Evolutionary conservation across 92 coral and sea anemone species (phyloP).

Genomic region (Phenganax stokvisi): DNA sequence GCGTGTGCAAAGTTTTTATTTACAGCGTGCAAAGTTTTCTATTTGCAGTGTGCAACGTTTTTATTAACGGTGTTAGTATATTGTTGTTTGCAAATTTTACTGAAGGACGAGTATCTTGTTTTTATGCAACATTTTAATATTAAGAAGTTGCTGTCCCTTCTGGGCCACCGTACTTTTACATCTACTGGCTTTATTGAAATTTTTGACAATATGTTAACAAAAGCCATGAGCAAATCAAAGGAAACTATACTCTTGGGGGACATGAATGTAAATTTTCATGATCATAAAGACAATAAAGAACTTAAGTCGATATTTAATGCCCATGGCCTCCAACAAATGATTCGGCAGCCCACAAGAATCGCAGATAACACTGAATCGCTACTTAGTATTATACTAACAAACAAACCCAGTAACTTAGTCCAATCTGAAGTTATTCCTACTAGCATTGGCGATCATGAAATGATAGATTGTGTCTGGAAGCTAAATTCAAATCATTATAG

Average conservation of each 20-base stretch:
- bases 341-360: conserved; percentile 24
- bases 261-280: conserved; percentile 39
- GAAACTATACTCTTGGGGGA: conserved; percentile 29
- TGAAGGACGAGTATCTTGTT: too few species aligned
- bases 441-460: conserved; percentile 30
- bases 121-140: too few species aligned
- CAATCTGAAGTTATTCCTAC: conserved; percentile 27
- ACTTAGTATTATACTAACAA: conserved; percentile 27
- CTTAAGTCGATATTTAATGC: conserved; percentile 22
- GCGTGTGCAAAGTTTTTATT: too few species aligned
- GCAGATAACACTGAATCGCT: conserved; percentile 14
- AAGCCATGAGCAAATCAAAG: conserved; percentile 15
- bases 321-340: conserved; percentile 29
- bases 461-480: conserved; percentile 17
- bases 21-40: too few species aligned
- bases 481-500: conserved; percentile 1
- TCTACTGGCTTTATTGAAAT: conserved; percentile 24
- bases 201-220: conserved; percentile 15
- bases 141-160: too few species aligned
- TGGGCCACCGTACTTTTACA: too few species aligned
- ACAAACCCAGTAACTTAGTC: conserved; percentile 19
- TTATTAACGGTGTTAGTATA: too few species aligned
- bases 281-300: conserved; percentile 15
- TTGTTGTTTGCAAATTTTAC: too few species aligned
- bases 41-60: too few species aligned